Conservation (phyloP, 2,888 invertebrate species). For the Zaprionus lineosus region DNA sequence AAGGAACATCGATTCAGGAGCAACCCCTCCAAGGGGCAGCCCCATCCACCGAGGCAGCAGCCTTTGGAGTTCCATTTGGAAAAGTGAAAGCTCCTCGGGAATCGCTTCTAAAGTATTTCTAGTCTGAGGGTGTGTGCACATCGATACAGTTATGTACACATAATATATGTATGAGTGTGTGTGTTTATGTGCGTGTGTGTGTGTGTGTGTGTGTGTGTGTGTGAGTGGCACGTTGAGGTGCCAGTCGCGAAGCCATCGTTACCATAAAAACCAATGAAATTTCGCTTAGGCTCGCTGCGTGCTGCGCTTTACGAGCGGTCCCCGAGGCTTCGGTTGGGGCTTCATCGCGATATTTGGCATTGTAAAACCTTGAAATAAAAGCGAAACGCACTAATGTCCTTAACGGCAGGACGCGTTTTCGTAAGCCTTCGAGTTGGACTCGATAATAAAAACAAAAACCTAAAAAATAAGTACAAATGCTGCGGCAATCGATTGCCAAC, state of each 20-base stretch:
- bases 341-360: neutral
- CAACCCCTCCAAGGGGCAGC: conserved; percentile 42
- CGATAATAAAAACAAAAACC: conserved; percentile 40
- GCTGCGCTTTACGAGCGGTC: conserved; percentile 69
- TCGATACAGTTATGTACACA: too few species aligned
- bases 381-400: conserved; percentile 70
- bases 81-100: conserved; percentile 49
- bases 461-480: too few species aligned
- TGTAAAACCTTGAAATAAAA: conserved; percentile 52
- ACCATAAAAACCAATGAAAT: conserved; percentile 74
- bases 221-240: neutral
- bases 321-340: conserved; percentile 30
- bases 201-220: neutral
- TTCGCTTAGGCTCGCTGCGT: conserved; percentile 64
- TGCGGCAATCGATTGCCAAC: too few species aligned
- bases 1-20: conserved; percentile 12
- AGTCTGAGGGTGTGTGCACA: too few species aligned
- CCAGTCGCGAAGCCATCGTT: conserved; percentile 38
- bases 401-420: conserved; percentile 35
- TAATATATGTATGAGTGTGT: too few species aligned
- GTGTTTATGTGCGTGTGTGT: too few species aligned
- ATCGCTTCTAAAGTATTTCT: neutral
- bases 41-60: too few species aligned
- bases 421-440: conserved; percentile 22
- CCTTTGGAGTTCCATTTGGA: too few species aligned